Conservation (phyloP, 2,797 vertebrate species). For the Phaenicophaeus curvirostris region DNA sequence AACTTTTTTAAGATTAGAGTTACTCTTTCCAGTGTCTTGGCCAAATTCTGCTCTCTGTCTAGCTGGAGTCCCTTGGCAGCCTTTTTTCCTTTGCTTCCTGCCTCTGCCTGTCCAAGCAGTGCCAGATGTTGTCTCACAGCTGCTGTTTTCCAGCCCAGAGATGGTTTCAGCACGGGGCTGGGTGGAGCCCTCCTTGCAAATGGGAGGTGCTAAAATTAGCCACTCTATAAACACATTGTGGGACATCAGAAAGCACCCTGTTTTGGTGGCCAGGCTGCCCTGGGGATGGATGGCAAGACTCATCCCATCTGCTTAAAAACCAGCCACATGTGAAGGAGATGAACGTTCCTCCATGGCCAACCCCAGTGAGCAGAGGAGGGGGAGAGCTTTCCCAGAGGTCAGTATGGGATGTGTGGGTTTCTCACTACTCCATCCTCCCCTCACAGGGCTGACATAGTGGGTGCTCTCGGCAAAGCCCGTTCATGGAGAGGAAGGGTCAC, state of each 20-base stretch:
- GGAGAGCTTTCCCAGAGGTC: neutral
- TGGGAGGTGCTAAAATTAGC: neutral
- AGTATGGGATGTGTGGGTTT: neutral
- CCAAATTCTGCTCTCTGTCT: neutral
- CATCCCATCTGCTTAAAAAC: neutral
- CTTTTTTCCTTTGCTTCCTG: neutral
- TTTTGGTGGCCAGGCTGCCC: neutral
- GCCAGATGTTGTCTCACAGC: conserved; percentile 16
- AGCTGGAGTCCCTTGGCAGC: conserved; percentile 5
- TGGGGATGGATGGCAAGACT: accelerated
- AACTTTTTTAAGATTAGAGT: neutral
- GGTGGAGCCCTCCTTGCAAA: neutral
- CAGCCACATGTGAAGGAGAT: accelerated
- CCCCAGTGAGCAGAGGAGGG: neutral
- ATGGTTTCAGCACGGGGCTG: neutral
- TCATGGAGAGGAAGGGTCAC: neutral
- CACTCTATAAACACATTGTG: neutral
- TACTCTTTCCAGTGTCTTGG: neutral
- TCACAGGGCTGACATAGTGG: neutral
- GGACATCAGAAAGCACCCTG: neutral
- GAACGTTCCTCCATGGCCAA: accelerated
- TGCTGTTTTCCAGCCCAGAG: neutral
- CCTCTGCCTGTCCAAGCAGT: neutral
- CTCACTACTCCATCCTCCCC: neutral
- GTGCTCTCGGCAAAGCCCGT: neutral